Percentiles rank a stretch among this genome's conserved stretches.
phyloP scores from a whole-genome alignment of 1,140 invertebrate genomes.

The Zaprionus davidi region DNA sequence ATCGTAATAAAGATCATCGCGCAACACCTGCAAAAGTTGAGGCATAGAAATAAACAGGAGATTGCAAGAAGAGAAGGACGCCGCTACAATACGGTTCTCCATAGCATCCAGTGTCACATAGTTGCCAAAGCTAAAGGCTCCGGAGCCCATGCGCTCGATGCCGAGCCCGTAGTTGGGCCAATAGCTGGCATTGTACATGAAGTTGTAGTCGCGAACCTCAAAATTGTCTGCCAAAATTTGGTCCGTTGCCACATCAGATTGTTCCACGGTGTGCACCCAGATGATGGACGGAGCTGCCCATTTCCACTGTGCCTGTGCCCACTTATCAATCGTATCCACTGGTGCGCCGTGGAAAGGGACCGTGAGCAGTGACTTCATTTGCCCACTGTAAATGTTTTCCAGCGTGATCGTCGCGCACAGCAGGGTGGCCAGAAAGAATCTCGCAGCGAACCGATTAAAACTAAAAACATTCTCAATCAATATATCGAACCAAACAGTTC shows the following conservation, averaged over 20 bases:
- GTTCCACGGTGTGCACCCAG: conserved; percentile 68
- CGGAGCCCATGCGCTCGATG: conserved; percentile 68
- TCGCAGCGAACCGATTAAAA: conserved; percentile 59
- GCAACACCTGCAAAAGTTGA: conserved; percentile 47
- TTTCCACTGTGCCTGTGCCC: conserved; percentile 63
- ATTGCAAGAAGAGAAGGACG: neutral
- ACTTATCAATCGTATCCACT: conserved; percentile 72
- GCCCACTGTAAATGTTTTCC: conserved; percentile 81
- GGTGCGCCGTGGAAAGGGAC: conserved; percentile 67
- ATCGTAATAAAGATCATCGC: conserved; percentile 77
- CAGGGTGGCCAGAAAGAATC: conserved; percentile 70
- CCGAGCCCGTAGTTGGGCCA: conserved; percentile 66
- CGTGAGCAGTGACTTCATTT: conserved; percentile 76
- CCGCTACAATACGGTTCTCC: conserved; percentile 65
- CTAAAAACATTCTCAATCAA: conserved; percentile 6
- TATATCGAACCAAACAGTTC: neutral
- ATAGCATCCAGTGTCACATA: conserved; percentile 65
- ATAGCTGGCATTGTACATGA: conserved; percentile 70
- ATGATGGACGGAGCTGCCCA: conserved; percentile 78
- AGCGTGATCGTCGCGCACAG: conserved; percentile 77
- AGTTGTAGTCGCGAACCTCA: conserved; percentile 69
- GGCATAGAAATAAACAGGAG: neutral
- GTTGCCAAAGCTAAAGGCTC: conserved; percentile 65
- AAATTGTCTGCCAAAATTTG: conserved; percentile 65
- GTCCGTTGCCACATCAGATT: conserved; percentile 65